These are phyloP conservation scores for Meloe dianella DNA, from an alignment of 2,888 invertebrate species.

Conservation along the genomic window DNA sequence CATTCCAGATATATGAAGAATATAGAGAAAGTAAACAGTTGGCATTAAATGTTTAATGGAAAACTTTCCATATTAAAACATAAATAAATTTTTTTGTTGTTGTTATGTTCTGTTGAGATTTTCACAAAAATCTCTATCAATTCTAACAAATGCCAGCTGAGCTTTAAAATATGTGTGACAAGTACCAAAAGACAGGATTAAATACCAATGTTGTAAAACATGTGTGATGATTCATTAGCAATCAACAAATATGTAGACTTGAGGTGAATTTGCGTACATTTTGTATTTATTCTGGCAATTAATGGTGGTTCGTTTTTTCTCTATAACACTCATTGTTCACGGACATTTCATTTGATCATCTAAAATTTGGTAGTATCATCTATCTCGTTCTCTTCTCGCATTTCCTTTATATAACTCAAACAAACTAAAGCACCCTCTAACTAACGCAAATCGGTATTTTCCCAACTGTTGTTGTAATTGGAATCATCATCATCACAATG, in stretches of 20 bases:
- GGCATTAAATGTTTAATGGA: not conserved
- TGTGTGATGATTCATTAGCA: conserved; percentile 46
- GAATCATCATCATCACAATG: too few relatives aligned
- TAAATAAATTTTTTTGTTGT: conserved; percentile 21
- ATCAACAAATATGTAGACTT: conserved; percentile 19
- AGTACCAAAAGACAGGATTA: conserved; percentile 38
- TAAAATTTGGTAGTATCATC: not conserved
- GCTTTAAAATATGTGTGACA: conserved; percentile 29
- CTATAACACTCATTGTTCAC: not conserved
- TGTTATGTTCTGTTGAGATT: not conserved
- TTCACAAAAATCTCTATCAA: conserved; percentile 12
- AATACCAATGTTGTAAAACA: conserved; percentile 43
- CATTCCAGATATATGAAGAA: not conserved
- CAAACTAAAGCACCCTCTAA: conserved; percentile 6
- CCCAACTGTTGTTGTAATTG: not conserved
- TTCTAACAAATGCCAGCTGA: conserved; percentile 13
- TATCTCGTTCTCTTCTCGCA: not conserved
- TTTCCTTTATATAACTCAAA: not conserved
- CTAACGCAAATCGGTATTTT: conserved; percentile 3
- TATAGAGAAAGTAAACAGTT: not conserved
- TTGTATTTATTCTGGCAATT: conserved; percentile 46
- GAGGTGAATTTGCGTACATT: conserved; percentile 32
- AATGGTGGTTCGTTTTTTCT: conserved; percentile 34
- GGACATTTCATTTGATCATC: conserved; percentile 3
- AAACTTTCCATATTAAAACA: conserved; percentile 30